Evolutionary conservation across 2,888 invertebrate species (phyloP).

Genomic region (Laspeyria flexula): DNA sequence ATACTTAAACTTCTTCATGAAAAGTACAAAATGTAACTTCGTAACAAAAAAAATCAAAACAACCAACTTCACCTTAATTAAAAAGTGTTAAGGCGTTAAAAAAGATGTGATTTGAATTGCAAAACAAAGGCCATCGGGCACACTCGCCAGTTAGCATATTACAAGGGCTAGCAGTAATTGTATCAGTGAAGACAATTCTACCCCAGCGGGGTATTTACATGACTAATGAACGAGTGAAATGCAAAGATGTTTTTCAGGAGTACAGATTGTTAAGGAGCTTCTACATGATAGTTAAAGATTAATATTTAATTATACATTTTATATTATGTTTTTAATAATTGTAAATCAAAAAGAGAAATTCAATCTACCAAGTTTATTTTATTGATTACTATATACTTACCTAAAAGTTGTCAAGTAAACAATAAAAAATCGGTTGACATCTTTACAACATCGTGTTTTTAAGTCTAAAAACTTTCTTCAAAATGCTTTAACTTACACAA

Average conservation of each 20-base stretch:
- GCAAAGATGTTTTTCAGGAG: slow-evolving; percentile 60
- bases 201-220: slow-evolving; percentile 63
- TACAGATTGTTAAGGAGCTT: slow-evolving; percentile 34
- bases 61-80: slow-evolving; percentile 33
- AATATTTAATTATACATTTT: too few species aligned
- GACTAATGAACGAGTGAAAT: slow-evolving; percentile 61
- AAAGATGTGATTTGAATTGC: slow-evolving; percentile 35
- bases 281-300: slow-evolving; percentile 20
- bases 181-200: slow-evolving; percentile 47
- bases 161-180: slow-evolving; percentile 67
- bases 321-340: too few species aligned
- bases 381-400: too few species aligned
- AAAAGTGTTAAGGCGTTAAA: slow-evolving; percentile 25
- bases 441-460: too few species aligned
- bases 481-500: too few species aligned
- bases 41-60: not conserved
- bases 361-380: too few species aligned
- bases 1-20: too few species aligned
- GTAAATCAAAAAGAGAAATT: too few species aligned
- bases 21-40: not conserved
- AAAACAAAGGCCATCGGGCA: slow-evolving; percentile 45
- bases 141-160: slow-evolving; percentile 60
- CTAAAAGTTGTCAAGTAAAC: too few species aligned
- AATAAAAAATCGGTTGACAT: too few species aligned
- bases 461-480: too few species aligned